Percentiles rank a stretch among this genome's conserved stretches.
phyloP scores from a whole-genome alignment of 2,888 invertebrate species.

The Agonum fuliginosum region DNA sequence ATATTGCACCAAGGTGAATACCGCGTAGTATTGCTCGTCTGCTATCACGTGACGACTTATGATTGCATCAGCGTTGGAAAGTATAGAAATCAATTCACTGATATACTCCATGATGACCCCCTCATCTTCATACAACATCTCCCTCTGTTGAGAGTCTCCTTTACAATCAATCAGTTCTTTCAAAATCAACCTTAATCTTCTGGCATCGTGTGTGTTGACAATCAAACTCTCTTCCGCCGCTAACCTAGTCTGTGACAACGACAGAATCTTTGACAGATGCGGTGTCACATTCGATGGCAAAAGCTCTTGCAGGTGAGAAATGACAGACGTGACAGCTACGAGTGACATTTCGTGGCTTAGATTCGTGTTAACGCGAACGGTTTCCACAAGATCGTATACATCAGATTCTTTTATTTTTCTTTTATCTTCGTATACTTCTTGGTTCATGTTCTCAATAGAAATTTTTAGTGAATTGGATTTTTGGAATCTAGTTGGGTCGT shows the following conservation, averaged over 20 bases:
- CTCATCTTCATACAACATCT: slow-evolving; percentile 97
- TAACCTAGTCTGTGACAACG: slow-evolving; percentile 78
- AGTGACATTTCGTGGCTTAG: slow-evolving; percentile 91
- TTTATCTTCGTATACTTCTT: slow-evolving; percentile 67
- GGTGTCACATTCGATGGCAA: slow-evolving; percentile 78
- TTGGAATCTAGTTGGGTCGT: slow-evolving; percentile 68
- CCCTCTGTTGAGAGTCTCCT: slow-evolving; percentile 95
- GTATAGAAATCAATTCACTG: slow-evolving; percentile 86
- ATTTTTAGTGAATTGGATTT: too few relatives aligned
- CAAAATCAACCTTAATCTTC: slow-evolving; percentile 87
- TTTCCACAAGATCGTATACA: slow-evolving; percentile 86
- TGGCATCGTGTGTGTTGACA: slow-evolving; percentile 89
- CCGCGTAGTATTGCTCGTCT: slow-evolving; percentile 88
- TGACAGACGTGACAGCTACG: slow-evolving; percentile 87
- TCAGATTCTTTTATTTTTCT: slow-evolving; percentile 74
- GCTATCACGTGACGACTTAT: slow-evolving; percentile 90
- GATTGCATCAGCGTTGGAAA: slow-evolving; percentile 93
- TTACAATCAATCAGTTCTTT: slow-evolving; percentile 90
- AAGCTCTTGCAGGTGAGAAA: slow-evolving; percentile 75
- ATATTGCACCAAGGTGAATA: slow-evolving; percentile 90
- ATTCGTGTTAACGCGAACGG: slow-evolving; percentile 88
- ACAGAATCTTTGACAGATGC: slow-evolving; percentile 76
- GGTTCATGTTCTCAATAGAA: too few relatives aligned
- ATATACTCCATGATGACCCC: slow-evolving; percentile 90
- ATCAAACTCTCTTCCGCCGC: slow-evolving; percentile 81